A percentile compares a stretch with the other conserved stretches of the same genome.
Conservation (phyloP, 2,113 vertebrate genomes). For the Hepsetus odoe region DNA sequence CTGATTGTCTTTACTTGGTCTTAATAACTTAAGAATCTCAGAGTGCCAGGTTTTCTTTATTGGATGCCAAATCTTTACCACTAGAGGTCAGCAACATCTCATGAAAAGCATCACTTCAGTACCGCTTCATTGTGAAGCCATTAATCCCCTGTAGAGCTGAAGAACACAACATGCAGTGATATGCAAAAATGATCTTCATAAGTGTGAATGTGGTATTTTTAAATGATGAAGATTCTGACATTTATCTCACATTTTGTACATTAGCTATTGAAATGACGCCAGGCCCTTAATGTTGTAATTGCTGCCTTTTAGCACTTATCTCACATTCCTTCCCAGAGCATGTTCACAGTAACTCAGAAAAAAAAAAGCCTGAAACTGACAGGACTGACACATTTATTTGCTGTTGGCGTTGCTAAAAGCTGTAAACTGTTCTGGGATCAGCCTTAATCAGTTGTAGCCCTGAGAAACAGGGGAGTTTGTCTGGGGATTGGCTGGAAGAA, state of each 20-base stretch:
- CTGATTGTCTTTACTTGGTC: not conserved
- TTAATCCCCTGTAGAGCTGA: not conserved
- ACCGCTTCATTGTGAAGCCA: not conserved
- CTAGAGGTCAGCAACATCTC: conserved; percentile 11
- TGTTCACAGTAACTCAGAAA: not conserved
- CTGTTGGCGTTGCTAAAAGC: not conserved
- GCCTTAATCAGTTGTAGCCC: conserved; percentile 7
- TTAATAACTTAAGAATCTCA: not conserved
- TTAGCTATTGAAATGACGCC: not conserved
- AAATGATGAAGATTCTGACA: not conserved
- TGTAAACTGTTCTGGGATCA: not conserved
- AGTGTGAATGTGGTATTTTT: not conserved
- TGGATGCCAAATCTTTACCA: not conserved
- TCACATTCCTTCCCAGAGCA: not conserved
- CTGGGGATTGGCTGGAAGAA: not conserved
- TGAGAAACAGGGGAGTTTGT: not conserved
- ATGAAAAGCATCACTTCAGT: not conserved
- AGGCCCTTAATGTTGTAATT: not conserved
- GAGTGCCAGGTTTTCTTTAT: not conserved
- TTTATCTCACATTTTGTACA: not conserved
- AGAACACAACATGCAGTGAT: not conserved
- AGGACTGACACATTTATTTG: not conserved
- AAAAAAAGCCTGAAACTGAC: not conserved
- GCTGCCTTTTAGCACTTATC: not conserved
- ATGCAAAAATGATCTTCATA: not conserved